phyloP scores from a whole-genome alignment of 64 coral and sea anemone genomes.

The Montipora efflorescens region DNA sequence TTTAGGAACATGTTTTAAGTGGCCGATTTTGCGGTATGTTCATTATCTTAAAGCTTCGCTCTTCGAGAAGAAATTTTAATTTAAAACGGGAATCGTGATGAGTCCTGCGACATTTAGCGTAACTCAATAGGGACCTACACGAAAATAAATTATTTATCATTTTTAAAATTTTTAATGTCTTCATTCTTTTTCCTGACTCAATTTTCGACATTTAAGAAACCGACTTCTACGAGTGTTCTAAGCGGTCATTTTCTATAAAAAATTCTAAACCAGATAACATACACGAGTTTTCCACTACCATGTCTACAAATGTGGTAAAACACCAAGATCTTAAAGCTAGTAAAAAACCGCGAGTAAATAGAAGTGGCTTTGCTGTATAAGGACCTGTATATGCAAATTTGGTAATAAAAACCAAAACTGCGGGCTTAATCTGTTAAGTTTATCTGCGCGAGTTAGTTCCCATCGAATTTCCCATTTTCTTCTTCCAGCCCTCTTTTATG shows the following conservation, averaged over 20 bases:
- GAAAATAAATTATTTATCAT: constrained; percentile 20
- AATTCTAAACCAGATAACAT: no score
- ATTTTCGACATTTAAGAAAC: no score
- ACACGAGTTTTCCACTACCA: no score
- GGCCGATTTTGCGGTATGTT: background rate
- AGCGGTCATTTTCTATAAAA: no score
- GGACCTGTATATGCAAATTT: background rate
- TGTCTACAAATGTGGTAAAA: no score
- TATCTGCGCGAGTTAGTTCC: background rate
- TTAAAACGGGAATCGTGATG: no score
- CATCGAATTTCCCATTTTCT: constrained; percentile 35
- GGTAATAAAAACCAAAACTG: background rate
- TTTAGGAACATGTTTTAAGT: background rate
- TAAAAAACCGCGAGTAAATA: no score
- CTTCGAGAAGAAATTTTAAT: background rate
- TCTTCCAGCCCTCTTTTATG: constrained; percentile 9
- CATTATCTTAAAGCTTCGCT: background rate
- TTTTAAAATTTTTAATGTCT: background rate
- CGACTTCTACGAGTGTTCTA: no score
- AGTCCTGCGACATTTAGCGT: no score
- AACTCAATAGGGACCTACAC: background rate
- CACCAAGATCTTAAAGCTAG: no score
- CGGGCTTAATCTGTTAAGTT: background rate
- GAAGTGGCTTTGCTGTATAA: background rate
- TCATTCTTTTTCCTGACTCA: no score